phyloP scores from a whole-genome alignment of 2,113 vertebrate species.

The Arizona elegans region DNA sequence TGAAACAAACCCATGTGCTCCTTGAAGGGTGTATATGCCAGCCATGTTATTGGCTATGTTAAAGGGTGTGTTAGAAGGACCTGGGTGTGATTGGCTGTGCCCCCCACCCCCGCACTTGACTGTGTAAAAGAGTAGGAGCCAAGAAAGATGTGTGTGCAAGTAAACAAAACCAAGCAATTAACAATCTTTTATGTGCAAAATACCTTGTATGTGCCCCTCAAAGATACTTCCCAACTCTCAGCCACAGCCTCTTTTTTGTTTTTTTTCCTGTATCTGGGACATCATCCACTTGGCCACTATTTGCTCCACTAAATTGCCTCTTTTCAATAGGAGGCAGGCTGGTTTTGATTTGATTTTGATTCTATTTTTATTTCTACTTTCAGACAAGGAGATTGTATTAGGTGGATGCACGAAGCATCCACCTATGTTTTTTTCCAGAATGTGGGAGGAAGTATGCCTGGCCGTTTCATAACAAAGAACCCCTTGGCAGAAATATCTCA shows the following conservation, averaged over 20 bases:
- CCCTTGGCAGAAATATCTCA: background rate
- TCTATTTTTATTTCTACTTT: background rate
- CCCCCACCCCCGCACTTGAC: background rate
- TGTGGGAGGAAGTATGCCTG: background rate
- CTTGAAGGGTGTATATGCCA: background rate
- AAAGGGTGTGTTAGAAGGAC: background rate
- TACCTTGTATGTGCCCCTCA: background rate
- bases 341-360: background rate
- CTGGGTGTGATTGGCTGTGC: background rate
- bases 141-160: background rate
- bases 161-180: background rate
- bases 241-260: background rate
- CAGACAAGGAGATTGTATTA: background rate
- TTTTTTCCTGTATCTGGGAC: background rate
- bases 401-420: background rate
- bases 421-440: background rate
- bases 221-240: background rate
- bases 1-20: background rate
- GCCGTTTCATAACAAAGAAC: too few relatives aligned
- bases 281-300: background rate
- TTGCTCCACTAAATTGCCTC: background rate
- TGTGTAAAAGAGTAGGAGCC: background rate
- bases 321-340: background rate
- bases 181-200: background rate
- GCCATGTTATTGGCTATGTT: conserved; percentile 1